Percentiles rank a stretch among this genome's conserved stretches.
Evolutionary conservation across 2,113 vertebrate species (phyloP).

Genomic region (Oncorhynchus tshawytscha): DNA sequence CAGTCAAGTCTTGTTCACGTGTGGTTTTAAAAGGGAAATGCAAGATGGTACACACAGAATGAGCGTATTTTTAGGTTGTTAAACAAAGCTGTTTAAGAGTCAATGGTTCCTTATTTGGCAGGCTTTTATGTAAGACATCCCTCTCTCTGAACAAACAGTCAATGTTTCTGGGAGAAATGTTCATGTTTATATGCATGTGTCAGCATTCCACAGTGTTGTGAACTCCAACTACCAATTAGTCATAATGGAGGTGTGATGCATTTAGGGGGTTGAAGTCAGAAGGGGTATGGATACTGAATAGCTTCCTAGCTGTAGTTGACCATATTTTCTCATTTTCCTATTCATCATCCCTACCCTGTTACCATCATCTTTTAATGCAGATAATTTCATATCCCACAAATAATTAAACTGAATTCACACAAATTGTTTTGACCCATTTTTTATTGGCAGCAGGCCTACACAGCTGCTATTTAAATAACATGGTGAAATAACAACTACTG

Average conservation of each 20-base stretch:
- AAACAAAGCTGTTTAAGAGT: neutral
- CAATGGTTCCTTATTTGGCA: neutral
- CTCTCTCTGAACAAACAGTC: neutral
- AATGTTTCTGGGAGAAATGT: neutral
- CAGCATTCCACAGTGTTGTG: neutral
- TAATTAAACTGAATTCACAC: too few relatives aligned
- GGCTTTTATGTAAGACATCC: constrained; percentile 30
- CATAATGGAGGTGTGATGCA: neutral
- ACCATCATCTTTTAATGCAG: neutral
- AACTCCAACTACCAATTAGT: neutral
- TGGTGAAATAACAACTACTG: too few relatives aligned
- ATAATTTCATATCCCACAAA: neutral
- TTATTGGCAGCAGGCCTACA: too few relatives aligned
- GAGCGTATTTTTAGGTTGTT: neutral
- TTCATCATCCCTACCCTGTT: neutral
- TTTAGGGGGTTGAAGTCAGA: neutral
- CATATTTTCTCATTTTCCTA: neutral
- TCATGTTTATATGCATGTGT: constrained; percentile 5
- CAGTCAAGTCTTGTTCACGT: neutral
- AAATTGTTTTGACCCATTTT: too few relatives aligned
- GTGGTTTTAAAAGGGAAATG: neutral
- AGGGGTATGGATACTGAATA: neutral
- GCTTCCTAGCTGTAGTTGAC: neutral
- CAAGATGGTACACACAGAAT: neutral
- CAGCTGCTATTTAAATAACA: too few relatives aligned